Base-by-base conservation (phyloP, 2,797 vertebrate genomes). In the Otus scops region DNA sequence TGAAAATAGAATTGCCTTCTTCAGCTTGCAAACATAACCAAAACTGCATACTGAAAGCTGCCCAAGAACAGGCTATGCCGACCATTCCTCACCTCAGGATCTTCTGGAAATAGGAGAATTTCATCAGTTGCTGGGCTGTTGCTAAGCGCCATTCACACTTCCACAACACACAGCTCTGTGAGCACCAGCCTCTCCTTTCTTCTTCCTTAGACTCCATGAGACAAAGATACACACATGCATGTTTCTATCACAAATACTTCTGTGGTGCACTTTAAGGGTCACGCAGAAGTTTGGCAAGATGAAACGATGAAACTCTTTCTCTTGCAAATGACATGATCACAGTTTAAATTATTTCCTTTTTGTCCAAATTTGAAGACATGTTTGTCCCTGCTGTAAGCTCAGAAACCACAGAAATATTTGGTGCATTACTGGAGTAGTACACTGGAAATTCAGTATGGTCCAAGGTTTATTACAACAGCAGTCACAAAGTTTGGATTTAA, bases 231-330 rank as follows among this genome's bases (percentile, higher is more conserved):
- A 38, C 21, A 39, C 0, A 2, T 2, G 3, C 18, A 6, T 17
- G n/a, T 24, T 81, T 39, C 43, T 27, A 11, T 17, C 70, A 63
- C 39, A 69, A 36, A 47, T 24, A 50, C 5, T 50, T 70, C 60
- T 69, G 26, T 8, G 21, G 19, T 0, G 2, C 20, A 8, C 39
- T 34, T 84, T 6, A 73, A 86, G 13, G 22, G 28, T 61, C 67
- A 20, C 2, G 1, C 1, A 2, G 34, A 51, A 0, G 0, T 43
- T 47, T 30, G 65, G 11, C 39, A 53, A 63, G 20, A 77, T 3
- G 6, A 53, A 93, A n/a, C 10, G 5, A 70, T 3, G 9, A 39
- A 81, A 51, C 3, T 24, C 34, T 56, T 64, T 17, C 11, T 27
- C 59, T 53, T 84, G 20, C 5, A 70, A 53, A 24, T 61, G 36